Evolutionary conservation across 2,888 invertebrate species (phyloP).

Genomic region (Cotesia congregata): DNA sequence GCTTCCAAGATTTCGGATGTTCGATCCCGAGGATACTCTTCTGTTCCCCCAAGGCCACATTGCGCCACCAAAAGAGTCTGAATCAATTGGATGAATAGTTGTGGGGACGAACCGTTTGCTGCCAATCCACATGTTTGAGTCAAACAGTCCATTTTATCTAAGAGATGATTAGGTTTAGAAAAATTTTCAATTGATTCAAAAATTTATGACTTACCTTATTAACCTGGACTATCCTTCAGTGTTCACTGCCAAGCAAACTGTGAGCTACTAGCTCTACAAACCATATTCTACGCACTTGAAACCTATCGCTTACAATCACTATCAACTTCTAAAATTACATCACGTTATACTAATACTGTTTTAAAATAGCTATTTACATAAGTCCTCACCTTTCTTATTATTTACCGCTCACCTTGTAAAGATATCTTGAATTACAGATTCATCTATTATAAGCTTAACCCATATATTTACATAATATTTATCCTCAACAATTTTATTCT

Average conservation of each 20-base stretch:
- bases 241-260: too few species aligned
- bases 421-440: constrained; percentile 11
- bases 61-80: constrained; percentile 75
- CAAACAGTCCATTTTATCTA: constrained; percentile 56
- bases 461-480: background rate
- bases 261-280: too few species aligned
- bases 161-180: constrained; percentile 10
- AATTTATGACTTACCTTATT: background rate
- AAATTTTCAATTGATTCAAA: background rate
- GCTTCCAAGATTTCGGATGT: constrained; percentile 64
- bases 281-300: too few species aligned
- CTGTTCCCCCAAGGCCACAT: constrained; percentile 74
- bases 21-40: constrained; percentile 74
- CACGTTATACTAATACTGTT: background rate
- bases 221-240: too few species aligned
- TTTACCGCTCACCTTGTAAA: background rate
- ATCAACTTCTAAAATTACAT: background rate
- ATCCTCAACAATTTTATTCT: background rate
- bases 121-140: constrained; percentile 50
- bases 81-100: constrained; percentile 74
- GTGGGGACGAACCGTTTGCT: constrained; percentile 65
- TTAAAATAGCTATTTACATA: constrained; percentile 8
- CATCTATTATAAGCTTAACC: background rate
- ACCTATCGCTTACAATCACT: too few species aligned
- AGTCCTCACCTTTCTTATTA: constrained; percentile 11